Evolutionary conservation across 2,797 vertebrate genomes (phyloP), one percentile per base, ranked within the genome.

Genomic region (Thaleichthys pacificus): DNA sequence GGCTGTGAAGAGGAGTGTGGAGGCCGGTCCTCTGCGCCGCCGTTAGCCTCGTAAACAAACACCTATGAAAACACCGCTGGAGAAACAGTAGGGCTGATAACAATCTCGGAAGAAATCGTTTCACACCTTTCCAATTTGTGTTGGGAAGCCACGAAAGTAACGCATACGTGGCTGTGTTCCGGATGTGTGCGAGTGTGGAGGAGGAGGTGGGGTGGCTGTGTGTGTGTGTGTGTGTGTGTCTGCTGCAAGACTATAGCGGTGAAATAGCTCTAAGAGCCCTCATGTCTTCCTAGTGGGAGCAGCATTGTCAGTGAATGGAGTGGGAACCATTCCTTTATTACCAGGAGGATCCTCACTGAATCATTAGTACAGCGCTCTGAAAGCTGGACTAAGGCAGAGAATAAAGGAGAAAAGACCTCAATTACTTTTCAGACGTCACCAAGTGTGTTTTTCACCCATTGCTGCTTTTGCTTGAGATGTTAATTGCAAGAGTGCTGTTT

Each of bases 11-110:
- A 51, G 32, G n/a, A 30, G 57, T 42, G 30, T 69, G 47, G 9
- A 2, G 66, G 61, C 61, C 61, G 60, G 74, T 24, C 24, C 78
- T 21, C 60, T 71, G 75, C 42, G 6, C 30, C 61, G 61, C 72
- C 70, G 75, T 51, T 67, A 66, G 77, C 69, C 74, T 49, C 28
- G 68, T 61, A 62, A 19, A 51, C 79, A 79, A 84, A 82, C 71
- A 67, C 61, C 54, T 64, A 67, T 71, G 19, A 35, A 63, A 56
- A 24, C 61, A 32, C n/a, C n/a, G 9, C 22, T 30, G 15, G 6
- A 26, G 32, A 30, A 81, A 72, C 12, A 19, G 68, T 62, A 69
- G 66, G 67, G 22, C 2, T 30, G 56, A 42, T 32, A 51, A 5
- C 62, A 72, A 78, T 67, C 47, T 61, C 8, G 24, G 49, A 22